Base-by-base conservation (phyloP, 2,113 vertebrate species). In the Corydoras maculifer region DNA sequence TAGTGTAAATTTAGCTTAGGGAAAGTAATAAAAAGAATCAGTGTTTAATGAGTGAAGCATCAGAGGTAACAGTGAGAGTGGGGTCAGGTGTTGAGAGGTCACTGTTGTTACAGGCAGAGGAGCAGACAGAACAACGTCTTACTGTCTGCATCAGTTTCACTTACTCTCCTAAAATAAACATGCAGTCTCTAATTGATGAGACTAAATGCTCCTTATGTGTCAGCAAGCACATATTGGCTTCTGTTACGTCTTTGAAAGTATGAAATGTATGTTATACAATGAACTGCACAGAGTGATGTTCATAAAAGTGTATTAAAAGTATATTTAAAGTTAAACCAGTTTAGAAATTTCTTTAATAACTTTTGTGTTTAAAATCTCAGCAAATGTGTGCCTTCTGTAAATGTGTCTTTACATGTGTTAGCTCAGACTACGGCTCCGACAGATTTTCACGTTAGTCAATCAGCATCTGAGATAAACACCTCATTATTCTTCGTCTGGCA, bases 401-500 rank as follows among this genome's bases (percentile, higher is more conserved):
- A 25, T 35, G 60, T 32, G 30, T 51, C 15, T 65, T 7, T 65
- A 18, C 51, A 4, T 67, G 29, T 54, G 35, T 68, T 25, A 71
- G 66, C 64, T 72, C 61, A 62, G 57, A 72, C 57, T 59, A 25
- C 18, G 76, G 65, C 18, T 25, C 18, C 79, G 86, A 86, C 63
- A 54, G 84, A 85, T 84, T 76, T 83, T 72, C 80, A 72, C 63
- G 74, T 83, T 71, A 80, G 76, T 86, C 86, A 77, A 78, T 84
- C 82, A 73, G 18, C 18, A 25, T 25, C 54, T 63, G 65, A 68
- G 80, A 85, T 76, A 84, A 87, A 84, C 83, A 65, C 72, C 12
- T 74, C 83, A 82, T 86, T 83, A 61, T 77, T 87, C 85, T 80
- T 85, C 15, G 73, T 77, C 76, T 83, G 83, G 87, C 84, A 81